Evolutionary conservation across 2,888 invertebrate species (phyloP), one percentile per base, ranked within the genome.

Genomic region (Stenoptilia bipunctidactyla): DNA sequence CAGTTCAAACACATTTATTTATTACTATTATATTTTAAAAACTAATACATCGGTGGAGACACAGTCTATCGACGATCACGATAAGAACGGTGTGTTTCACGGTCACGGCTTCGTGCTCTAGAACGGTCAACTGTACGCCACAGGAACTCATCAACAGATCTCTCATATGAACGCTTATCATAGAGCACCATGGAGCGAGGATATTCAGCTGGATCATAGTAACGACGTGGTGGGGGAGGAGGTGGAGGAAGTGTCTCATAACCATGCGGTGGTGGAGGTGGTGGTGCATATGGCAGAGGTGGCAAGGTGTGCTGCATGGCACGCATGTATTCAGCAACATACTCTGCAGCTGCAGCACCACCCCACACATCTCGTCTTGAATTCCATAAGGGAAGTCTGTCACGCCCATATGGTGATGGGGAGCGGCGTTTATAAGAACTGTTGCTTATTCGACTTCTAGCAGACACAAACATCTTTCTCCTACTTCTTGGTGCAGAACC

Each of bases 281-380:
- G 68, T 15, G 93, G 90, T 25, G 90, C 92, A 69, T 93, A 95
- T 15, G 94, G 93, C 62, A 95, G 76, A 30, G 95, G 94, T 37
- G 94, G 93, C 55, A 93, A 69, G 59, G 92, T 92, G 55, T 93
- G 92, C 59, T 93, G 92, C 92, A 93, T 92, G 15, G 91, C 92
- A 25, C 93, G 86, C 91, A 95, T 93, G 59, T 94, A 95, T 62
- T 95, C 94, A 10, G 93, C 93, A 15, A 93, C 92, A 67, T 93
- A 93, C 1, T 93, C 93, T 15, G 87, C 69, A 13, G 76, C 68
- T 43, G 70, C 66, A 40, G 65, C 68, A 34, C 56, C 66, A 49
- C 82, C 84, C n/a, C 53, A 53, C 15, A 82, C 82, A 40, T 80
- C 76, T 34, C 71, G 69, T 45, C 87, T 76, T 5, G 87, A 85